A percentile compares a stretch with the other conserved stretches of the same genome.
Evolutionary conservation across 2,888 invertebrate species (phyloP).

Genomic region (Standfussiana lucernea): DNA sequence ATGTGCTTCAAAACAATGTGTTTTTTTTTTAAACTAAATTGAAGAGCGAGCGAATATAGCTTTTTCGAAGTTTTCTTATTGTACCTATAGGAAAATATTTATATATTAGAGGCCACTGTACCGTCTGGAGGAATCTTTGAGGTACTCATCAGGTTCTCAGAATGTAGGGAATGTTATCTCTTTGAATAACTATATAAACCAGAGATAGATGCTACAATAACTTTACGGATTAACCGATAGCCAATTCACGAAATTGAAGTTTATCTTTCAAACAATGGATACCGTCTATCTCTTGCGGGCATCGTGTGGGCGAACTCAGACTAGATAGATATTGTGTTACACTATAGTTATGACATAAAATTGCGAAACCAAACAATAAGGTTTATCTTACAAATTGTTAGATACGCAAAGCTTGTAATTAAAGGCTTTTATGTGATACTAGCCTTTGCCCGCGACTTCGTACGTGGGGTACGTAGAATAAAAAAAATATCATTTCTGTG

Average conservation of each 20-base stretch:
- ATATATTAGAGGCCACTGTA: neutral
- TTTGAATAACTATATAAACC: neutral
- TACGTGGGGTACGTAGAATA: too few relatives aligned
- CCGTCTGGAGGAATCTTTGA: neutral
- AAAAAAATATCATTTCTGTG: too few relatives aligned
- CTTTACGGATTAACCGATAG: slow-evolving; percentile 23
- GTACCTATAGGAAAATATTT: neutral
- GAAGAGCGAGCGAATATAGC: neutral
- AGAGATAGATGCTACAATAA: slow-evolving; percentile 18
- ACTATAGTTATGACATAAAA: slow-evolving; percentile 27
- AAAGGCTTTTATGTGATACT: slow-evolving; percentile 60
- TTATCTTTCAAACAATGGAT: slow-evolving; percentile 42
- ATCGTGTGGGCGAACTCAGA: slow-evolving; percentile 22
- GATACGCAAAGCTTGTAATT: slow-evolving; percentile 57
- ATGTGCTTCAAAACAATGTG: neutral
- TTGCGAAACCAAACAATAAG: slow-evolving; percentile 22
- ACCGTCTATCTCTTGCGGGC: slow-evolving; percentile 27
- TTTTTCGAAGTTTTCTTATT: neutral
- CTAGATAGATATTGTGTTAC: slow-evolving; percentile 7
- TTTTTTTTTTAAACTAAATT: neutral
- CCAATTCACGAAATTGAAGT: slow-evolving; percentile 43
- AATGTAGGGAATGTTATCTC: slow-evolving; percentile 4
- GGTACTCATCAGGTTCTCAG: neutral
- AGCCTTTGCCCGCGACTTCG: too few relatives aligned
- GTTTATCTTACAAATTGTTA: slow-evolving; percentile 59